Evolutionary conservation across 2,888 invertebrate genomes (phyloP), one percentile per base, ranked within the genome.

Genomic region (Phymatocera aterrima): DNA sequence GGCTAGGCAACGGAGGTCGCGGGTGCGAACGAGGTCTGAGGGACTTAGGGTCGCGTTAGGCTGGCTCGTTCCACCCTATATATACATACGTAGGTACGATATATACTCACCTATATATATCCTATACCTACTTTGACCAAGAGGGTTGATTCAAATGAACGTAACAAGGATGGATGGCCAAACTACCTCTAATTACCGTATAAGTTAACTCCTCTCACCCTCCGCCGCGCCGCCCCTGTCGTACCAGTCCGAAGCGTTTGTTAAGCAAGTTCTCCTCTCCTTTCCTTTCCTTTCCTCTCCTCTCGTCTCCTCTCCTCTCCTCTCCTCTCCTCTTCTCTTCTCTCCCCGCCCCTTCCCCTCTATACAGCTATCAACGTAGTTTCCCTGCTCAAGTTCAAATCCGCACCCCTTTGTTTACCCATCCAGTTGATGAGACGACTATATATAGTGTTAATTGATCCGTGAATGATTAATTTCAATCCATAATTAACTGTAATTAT

Each of bases 131-230:
- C 72, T 72, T 31, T 72, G 72, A 72, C 72, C 72, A 72, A 72
- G n/a, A n/a, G 77, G 77, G 61, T 78, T 43, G 54, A 78, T 78
- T 78, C 78, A 78, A 78, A 78, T 70, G 65, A 78, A 65, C 68
- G 43, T 78, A 78, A 78, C 78, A 68, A 78, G 78, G 68, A 70
- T 70, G 68, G 78, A 78, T 78, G 40, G 78, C 40, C 65, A 68
- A 54, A 78, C 57, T 54, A 68, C 28, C 54, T 37, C 78, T 78
- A 78, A 78, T 78, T 70, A 70, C 78, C 40, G 78, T 78, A 48
- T 68, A 48, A 64, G 77, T 64, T 61, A 46, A 48, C 34, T 37
- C 31, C 61, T n/a, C n/a, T n/a, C n/a, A n/a, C 34, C 28, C 10
- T 12, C 51, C 74, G n/a, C 31, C 37, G 15, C 37, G n/a, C 51